Percentiles rank a stretch among this genome's conserved stretches.
Evolutionary conservation across 2,888 invertebrate genomes (phyloP).

Genomic region (Lepas anatifera): DNA sequence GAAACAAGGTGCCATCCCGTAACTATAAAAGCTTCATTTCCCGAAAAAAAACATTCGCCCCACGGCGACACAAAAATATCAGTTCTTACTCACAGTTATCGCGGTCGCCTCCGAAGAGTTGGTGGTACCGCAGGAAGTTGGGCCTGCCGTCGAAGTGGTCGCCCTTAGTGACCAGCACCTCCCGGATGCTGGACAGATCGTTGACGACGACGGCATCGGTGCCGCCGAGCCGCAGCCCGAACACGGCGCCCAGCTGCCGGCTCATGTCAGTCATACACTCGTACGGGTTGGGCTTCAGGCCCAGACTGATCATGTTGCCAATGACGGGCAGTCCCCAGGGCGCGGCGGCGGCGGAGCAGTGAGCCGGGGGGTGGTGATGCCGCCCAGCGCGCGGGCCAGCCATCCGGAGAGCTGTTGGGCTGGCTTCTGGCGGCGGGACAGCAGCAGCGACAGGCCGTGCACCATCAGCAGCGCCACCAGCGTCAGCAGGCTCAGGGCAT

Average conservation of each 20-base stretch:
- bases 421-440: neutral
- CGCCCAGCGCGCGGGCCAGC: neutral
- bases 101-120: conserved; percentile 56
- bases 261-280: conserved; percentile 23
- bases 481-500: too few relatives aligned
- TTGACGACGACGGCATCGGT: conserved; percentile 22
- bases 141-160: conserved; percentile 71
- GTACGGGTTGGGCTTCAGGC: conserved; percentile 24
- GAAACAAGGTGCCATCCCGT: too few relatives aligned
- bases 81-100: conserved; percentile 26
- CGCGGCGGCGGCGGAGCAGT: too few relatives aligned
- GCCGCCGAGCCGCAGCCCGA: conserved; percentile 23
- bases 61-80: too few relatives aligned
- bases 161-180: conserved; percentile 39
- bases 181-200: conserved; percentile 21
- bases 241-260: conserved; percentile 23
- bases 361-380: neutral
- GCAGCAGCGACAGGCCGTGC: neutral
- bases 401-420: neutral
- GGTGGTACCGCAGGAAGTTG: conserved; percentile 64
- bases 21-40: too few relatives aligned
- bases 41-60: too few relatives aligned
- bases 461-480: neutral
- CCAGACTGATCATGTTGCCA: conserved; percentile 23
- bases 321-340: conserved; percentile 24